Base-by-base conservation (phyloP, 2,888 invertebrate species). In the Pandemis heparana region DNA sequence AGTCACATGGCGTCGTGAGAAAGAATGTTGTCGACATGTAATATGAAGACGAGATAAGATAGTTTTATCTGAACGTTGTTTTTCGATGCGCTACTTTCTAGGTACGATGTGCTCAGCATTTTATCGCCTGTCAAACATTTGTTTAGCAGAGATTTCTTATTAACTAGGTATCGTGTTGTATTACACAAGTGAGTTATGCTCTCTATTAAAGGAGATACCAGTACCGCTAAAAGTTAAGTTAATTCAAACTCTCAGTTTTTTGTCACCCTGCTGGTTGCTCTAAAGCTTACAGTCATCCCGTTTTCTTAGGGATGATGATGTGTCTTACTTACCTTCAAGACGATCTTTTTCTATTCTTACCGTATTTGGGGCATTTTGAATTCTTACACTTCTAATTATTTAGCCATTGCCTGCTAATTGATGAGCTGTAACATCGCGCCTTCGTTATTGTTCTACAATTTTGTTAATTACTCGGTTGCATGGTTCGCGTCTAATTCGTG, bases 71-170 rank as follows among this genome's bases (percentile, higher is more conserved):
- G 79, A 76, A 81, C 81, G 81, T 80, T 84, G 81, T 81, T 81
- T 80, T 82, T 79, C 73, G 79, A 76, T 83, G 89, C 85, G 82
- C 87, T 82, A 88, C 85, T 89, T 91, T 89, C 85, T 83, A 84
- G 81, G 79, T 78, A 81, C 82, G 79, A 81, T 79, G 78, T 79
- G 79, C 79, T 84, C 82, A 85, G 81, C 81, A 80, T 85, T 87
- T 89, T 91, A 90, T 91, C 89, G 83, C 72, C 81, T 82, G 83
- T 80, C 85, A 89, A 91, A 91, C 85, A 89, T 92, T 92, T 90
- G 81, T 85, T 81, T 87, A 88, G 79, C 89, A 87, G 87, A 89
- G 89, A 92, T 92, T 91, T 86, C 80, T 79, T 77, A 70, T 62
- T 68, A 69, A 32, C 59, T 39, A n/a, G n/a, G n/a, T n/a, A 48